Conservation (phyloP, 2,113 vertebrate genomes). For the Elachura formosa region DNA sequence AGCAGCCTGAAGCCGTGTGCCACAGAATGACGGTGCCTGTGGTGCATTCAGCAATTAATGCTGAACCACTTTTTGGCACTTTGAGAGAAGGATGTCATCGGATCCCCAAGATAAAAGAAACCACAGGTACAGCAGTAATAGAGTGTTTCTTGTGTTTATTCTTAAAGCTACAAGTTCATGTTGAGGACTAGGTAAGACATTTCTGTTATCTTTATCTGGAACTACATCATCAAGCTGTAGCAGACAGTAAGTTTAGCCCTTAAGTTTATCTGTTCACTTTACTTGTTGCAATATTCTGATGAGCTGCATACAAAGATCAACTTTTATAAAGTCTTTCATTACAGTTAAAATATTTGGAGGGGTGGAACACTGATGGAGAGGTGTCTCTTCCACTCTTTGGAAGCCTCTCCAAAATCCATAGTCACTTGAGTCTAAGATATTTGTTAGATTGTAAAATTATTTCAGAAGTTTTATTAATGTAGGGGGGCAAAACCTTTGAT, state of each 20-base stretch:
- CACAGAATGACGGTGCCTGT: slow-evolving; percentile 85
- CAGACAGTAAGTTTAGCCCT: background rate
- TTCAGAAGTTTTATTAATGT: background rate
- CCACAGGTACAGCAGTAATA: slow-evolving; percentile 92
- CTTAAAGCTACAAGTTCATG: background rate
- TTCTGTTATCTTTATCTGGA: background rate
- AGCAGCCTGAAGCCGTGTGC: slow-evolving; percentile 82
- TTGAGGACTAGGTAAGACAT: background rate
- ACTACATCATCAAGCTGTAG: background rate
- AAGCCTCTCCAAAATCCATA: background rate
- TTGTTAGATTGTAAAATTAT: background rate
- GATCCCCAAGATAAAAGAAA: slow-evolving; percentile 97
- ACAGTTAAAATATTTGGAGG: background rate
- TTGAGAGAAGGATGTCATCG: slow-evolving; percentile 87
- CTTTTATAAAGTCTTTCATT: background rate
- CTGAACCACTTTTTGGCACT: slow-evolving; percentile 83
- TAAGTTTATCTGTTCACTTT: background rate
- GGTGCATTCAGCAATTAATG: slow-evolving; percentile 83
- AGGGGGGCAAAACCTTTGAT: background rate
- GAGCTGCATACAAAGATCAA: background rate
- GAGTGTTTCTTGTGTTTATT: background rate
- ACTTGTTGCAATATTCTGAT: background rate
- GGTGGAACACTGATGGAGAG: background rate
- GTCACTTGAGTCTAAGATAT: background rate
- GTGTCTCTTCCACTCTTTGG: background rate